These are phyloP conservation scores for Phalanger gymnotis DNA, from an alignment of 2,797 vertebrate genomes.

Conservation along the genomic window DNA sequence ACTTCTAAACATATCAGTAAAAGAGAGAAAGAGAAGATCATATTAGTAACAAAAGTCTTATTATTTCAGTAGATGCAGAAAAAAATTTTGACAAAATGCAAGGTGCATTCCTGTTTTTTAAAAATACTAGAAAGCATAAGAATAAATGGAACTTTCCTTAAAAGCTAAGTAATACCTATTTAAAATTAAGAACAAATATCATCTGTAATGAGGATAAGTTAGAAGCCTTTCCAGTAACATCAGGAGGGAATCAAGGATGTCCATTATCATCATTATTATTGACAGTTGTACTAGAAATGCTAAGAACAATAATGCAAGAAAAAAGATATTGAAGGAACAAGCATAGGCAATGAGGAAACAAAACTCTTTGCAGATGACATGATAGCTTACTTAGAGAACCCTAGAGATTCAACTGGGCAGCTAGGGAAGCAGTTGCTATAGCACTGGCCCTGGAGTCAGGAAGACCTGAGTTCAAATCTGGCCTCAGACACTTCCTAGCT, in stretches of 20 bases:
- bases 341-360: too few species aligned
- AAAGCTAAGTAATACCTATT: not conserved
- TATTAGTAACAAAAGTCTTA: not conserved
- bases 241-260: not conserved
- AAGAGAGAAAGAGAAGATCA: not conserved
- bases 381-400: not conserved
- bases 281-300: not conserved
- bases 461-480: too few species aligned
- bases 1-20: not conserved
- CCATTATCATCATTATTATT: not conserved
- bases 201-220: not conserved
- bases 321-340: not conserved
- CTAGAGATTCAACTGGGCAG: not conserved
- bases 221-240: not conserved
- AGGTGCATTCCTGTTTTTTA: not conserved
- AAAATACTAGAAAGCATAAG: not conserved
- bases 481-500: too few species aligned
- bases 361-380: too few species aligned
- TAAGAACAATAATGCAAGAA: not conserved
- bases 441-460: too few species aligned
- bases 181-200: not conserved
- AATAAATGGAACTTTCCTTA: not conserved
- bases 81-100: not conserved
- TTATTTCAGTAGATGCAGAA: not conserved
- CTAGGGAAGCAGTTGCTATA: too few species aligned